Base-by-base conservation (phyloP, 2,797 vertebrate genomes). In the Spinibarbus caldwelli region DNA sequence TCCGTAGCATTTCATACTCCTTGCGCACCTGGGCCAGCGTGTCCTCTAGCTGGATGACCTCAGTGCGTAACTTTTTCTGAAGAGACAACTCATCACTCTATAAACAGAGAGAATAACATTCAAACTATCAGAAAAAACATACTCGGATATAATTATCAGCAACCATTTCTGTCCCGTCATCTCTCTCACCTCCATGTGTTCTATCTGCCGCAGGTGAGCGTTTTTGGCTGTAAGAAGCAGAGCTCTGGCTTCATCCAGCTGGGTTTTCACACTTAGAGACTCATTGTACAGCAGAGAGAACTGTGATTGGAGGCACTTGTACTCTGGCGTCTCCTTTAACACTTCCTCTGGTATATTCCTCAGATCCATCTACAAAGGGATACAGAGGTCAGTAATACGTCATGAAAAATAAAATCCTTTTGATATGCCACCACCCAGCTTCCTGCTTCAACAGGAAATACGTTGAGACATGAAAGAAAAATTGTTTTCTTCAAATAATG, bases 241-340 rank as follows among this genome's bases (percentile, higher is more conserved):
- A 1, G 96, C 96, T 0, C 97, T 94, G 0, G 97, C 97, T 90
- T 99, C 97, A 0, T 98, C 98, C 88, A 99, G 94, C 89, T 99
- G 98, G 0, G 97, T 99, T 93, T 99, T 99, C 78, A 99, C 97
- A 88, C 97, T 97, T 0, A 99, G 94, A 75, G 97, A 98, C 93
- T 99, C 98, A 0, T 97, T 98, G 92, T 99, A 99, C n/a, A 99
- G 95, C n/a, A 99, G 93, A 0, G 97, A 98, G 91, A 99, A 99
- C 91, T 99, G 97, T 0, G 97, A 97, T 92, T 98, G 97, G 76
- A 99, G 95, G 91, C 97, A 97, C 84, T 97, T 97, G 93, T 98
- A 99, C 83, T 98, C 97, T 1, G 96, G 91, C 0, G 98, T 97
- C 90, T 98, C 97, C 80, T 97, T 97, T 14, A 99, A 97, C 1